Conservation (phyloP, 2,888 invertebrate genomes). For the Lymantria monacha region DNA sequence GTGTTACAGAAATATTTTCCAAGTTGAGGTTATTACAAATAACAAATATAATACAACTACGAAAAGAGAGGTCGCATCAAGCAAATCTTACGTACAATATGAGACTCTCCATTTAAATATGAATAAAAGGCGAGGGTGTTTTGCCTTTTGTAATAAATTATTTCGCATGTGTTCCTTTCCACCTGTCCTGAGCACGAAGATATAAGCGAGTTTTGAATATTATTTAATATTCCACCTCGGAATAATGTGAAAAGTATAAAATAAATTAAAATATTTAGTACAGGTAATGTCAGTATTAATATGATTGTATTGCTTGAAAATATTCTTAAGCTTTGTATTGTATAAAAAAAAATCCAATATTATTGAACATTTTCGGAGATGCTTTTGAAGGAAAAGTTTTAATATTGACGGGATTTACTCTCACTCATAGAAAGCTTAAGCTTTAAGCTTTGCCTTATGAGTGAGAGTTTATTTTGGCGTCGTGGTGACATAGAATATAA, state of each 20-base stretch:
- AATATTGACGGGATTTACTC: too few species aligned
- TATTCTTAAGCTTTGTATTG: too few species aligned
- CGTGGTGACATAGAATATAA: too few species aligned
- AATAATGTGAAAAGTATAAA: neutral
- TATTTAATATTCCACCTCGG: conserved; percentile 7
- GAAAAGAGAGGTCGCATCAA: conserved; percentile 14
- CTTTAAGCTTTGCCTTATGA: too few species aligned
- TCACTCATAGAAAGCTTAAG: too few species aligned
- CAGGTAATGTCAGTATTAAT: neutral
- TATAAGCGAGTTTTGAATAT: conserved; percentile 20
- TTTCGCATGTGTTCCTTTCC: conserved; percentile 32
- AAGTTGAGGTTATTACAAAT: conserved; percentile 1
- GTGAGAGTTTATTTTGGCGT: too few species aligned
- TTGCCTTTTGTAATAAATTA: conserved; percentile 43
- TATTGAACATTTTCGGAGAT: neutral
- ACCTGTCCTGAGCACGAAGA: conserved; percentile 20
- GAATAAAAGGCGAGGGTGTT: conserved; percentile 41
- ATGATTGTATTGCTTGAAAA: neutral
- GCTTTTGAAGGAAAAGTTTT: too few species aligned
- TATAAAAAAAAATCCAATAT: neutral
- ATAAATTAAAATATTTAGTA: neutral
- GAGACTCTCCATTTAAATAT: conserved; percentile 41
- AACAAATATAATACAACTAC: conserved; percentile 9
- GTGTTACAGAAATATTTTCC: neutral
- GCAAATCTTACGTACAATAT: conserved; percentile 24